Evolutionary conservation across 2,113 vertebrate species (phyloP), one percentile per base, ranked within the genome.

Genomic region (Pteruthius melanotis): DNA sequence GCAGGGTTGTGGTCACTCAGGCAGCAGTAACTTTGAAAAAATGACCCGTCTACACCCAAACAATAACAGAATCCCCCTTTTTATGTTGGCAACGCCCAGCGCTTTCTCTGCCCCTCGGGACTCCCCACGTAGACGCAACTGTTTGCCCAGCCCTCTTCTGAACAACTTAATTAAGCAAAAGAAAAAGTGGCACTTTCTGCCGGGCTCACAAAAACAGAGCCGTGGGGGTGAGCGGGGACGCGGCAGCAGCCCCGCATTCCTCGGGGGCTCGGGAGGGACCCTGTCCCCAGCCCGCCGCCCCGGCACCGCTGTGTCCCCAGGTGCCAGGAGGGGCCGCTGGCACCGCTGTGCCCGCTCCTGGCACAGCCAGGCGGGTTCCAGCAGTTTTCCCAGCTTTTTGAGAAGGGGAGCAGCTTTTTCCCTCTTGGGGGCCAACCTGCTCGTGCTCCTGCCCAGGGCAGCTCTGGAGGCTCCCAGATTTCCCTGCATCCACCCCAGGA

Each of bases 131-230:
- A 98, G 98, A 98, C n/a, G 98, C 98, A 97, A 98, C 98, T 98
- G 98, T 98, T 98, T 98, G 98, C 98, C 98, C 98, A 98, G 98
- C 98, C 97, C 97, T 98, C 97, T 92, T 97, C 98, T 97, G 98
- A 98, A 98, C 98, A 97, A 98, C 98, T 98, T 98, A 98, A 98
- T 98, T 98, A 98, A 98, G 98, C 98, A 98, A 98, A 98, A 98
- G 98, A 97, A 98, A 98, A 98, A 98, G 98, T 98, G 98, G 98
- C 98, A 98, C 97, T 98, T 98, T 98, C 98, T 98, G 98, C 98
- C 98, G 97, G 92, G 95, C 97, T 97, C 97, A 97, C 98, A 98
- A 95, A 98, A 98, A 97, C 98, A 97, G 97, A 98, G 96, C 98
- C 47, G 90, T 92, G 95, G 97, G 96, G 97, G 98, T 96, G 96